These are phyloP conservation scores for Phaethon lepturus DNA, from an alignment of 2,113 vertebrate species.

Conservation along the genomic window DNA sequence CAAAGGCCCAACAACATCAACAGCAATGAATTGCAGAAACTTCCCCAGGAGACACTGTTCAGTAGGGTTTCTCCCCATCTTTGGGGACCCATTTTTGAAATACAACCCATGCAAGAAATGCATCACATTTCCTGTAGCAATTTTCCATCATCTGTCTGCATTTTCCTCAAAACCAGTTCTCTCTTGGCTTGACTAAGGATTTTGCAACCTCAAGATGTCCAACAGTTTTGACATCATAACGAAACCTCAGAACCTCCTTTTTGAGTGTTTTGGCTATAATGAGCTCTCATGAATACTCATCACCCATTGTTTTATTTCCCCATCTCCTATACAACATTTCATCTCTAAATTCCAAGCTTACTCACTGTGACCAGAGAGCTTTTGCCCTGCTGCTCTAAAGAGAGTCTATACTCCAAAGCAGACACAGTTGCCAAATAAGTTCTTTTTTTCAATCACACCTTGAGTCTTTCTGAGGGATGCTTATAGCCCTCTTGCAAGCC, in stretches of 20 bases:
- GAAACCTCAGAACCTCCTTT: background rate
- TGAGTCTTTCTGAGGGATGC: background rate
- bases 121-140: background rate
- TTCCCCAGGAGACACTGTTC: background rate
- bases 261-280: background rate
- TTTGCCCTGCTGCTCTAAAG: background rate
- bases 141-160: background rate
- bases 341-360: background rate
- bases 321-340: background rate
- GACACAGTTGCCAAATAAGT: background rate
- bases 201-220: background rate
- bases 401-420: background rate
- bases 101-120: background rate
- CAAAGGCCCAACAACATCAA: conserved; percentile 27
- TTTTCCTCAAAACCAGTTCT: background rate
- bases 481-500: background rate
- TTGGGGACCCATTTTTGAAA: background rate
- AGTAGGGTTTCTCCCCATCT: background rate
- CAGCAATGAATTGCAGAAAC: background rate
- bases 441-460: background rate
- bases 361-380: background rate
- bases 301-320: background rate
- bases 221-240: background rate
- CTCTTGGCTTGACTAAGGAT: background rate
- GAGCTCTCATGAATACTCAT: background rate